Base-by-base conservation (phyloP, 2,888 invertebrate genomes). In the Rapana venosa region DNA sequence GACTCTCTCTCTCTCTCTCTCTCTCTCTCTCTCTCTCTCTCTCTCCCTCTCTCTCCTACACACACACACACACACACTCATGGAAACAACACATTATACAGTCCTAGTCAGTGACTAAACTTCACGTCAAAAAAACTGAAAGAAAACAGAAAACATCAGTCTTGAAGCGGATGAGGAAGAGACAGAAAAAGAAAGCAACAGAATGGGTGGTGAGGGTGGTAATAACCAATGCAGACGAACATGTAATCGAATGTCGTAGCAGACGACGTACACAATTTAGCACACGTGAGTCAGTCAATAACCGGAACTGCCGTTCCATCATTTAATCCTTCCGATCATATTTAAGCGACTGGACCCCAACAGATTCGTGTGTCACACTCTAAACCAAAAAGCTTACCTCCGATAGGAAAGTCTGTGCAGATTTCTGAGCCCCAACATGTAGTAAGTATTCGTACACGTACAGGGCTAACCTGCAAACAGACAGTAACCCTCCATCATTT, bases 371-470 rank as follows among this genome's bases (percentile, higher is more conserved):
- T 35, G 30, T 13, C 15, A 56, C 47, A 26, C 22, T 56, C 47
- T 35, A 26, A n/a, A 84, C 56, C 15, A 79, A 58, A 88, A 35
- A 32, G 91, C 94, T 93, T 92, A 98, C 98, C 97, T 99, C 99
- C 92, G 99, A 99, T 94, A 99, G 97, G 97, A 99, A 99, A 95
- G 99, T 99, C 97, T 99, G 99, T 97, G 99, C 99, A 96, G 99
- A 98, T 97, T 99, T 99, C 97, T 99, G 98, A 95, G 99, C 99
- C 96, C 99, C 99, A 96, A 99, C 98, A 97, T 99, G 99, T 96
- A 99, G 97, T 96, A 99, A 97, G 97, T 99, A 99, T 97, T 99
- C 99, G 96, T 99, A 99, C 95, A 99, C 99, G 97, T 99, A 99
- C 95, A 99, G 97, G 95, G 99, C 99, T 97, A 99, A 97, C 97